Conservation (phyloP, 2,113 vertebrate species). For the Anhinga anhinga region DNA sequence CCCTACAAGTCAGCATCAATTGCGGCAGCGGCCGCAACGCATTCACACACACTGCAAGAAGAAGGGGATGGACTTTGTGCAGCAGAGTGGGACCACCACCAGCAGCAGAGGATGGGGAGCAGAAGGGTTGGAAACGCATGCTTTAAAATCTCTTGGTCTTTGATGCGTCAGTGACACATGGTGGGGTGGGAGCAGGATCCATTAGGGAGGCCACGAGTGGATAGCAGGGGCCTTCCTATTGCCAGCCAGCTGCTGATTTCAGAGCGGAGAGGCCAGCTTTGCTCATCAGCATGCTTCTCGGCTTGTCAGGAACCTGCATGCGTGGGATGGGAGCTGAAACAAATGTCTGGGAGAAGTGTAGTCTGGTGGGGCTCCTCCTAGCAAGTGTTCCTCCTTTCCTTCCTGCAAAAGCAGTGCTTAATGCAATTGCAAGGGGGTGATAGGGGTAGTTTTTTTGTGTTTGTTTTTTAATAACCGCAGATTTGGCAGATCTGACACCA, state of each 20-base stretch:
- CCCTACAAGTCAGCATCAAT: rapidly evolving
- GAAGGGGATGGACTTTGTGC: background rate
- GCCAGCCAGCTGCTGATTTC: background rate
- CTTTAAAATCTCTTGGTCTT: background rate
- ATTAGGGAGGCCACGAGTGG: background rate
- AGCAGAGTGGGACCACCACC: background rate
- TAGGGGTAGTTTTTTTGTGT: background rate
- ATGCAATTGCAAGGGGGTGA: background rate
- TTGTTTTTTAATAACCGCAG: background rate
- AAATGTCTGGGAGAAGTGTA: background rate
- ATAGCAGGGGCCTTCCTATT: background rate
- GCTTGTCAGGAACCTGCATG: rapidly evolving
- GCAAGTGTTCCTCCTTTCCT: background rate
- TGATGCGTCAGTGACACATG: rapidly evolving
- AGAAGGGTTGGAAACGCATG: rapidly evolving
- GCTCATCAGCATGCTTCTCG: background rate
- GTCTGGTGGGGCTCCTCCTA: background rate
- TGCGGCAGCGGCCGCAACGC: rapidly evolving
- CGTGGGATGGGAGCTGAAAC: background rate
- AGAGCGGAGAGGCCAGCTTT: background rate
- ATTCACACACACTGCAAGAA: rapidly evolving
- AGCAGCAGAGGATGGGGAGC: background rate
- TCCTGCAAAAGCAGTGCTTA: background rate
- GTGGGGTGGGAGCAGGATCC: background rate
- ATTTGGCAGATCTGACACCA: background rate